A percentile compares a stretch with the other conserved stretches of the same genome.
Conservation (phyloP, 2,113 vertebrate species). For the Rhodinocichla rosea region DNA sequence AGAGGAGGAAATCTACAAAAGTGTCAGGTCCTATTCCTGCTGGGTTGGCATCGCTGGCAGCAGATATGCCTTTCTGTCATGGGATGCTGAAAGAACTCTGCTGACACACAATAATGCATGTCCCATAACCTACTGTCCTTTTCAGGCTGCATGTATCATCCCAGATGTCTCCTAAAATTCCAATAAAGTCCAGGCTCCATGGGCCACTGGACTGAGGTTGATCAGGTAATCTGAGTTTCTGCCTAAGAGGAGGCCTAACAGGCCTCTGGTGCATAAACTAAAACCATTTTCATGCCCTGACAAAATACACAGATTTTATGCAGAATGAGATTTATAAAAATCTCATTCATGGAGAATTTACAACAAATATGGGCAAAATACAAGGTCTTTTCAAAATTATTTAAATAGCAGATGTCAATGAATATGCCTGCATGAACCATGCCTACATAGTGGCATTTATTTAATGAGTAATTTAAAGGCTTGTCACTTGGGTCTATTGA, state of each 20-base stretch:
- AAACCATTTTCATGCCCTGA: neutral
- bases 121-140: neutral
- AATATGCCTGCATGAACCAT: constrained; percentile 8
- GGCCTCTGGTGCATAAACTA: neutral
- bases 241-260: neutral
- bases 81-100: neutral
- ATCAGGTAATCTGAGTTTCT: neutral
- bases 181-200: neutral
- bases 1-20: neutral
- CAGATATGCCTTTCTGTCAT: neutral
- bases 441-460: neutral
- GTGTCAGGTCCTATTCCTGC: neutral
- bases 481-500: neutral
- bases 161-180: neutral
- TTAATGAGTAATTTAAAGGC: constrained; percentile 8
- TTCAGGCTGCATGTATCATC: neutral
- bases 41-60: neutral
- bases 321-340: neutral
- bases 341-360: neutral
- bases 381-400: constrained; percentile 6
- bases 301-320: neutral
- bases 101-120: neutral
- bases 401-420: constrained; percentile 23
- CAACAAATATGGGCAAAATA: neutral
- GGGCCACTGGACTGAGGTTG: neutral